A percentile compares a stretch with the other conserved stretches of the same genome.
Evolutionary conservation across 1,140 invertebrate genomes (phyloP).

Genomic region (Oppia nitens): DNA sequence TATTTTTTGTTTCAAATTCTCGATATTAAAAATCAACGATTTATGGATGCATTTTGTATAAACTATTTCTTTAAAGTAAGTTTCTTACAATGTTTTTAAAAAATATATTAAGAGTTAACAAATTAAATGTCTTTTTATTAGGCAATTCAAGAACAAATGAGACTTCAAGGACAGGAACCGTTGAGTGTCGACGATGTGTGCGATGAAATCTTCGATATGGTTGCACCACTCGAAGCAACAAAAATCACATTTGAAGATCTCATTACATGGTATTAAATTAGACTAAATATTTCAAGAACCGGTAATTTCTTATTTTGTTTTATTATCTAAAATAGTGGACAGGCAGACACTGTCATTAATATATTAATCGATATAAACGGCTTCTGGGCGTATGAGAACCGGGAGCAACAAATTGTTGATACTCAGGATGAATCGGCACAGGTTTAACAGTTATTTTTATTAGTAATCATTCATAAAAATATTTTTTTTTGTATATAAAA

Average conservation of each 20-base stretch:
- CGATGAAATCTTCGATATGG: constrained; percentile 97
- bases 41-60: constrained; percentile 71
- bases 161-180: constrained; percentile 58
- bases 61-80: constrained; percentile 73
- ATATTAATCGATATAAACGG: constrained; percentile 90
- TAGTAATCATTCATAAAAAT: no score
- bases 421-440: neutral
- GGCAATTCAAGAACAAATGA: constrained; percentile 79
- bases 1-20: constrained; percentile 82
- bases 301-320: neutral
- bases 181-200: constrained; percentile 85
- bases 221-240: constrained; percentile 62
- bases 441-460: neutral
- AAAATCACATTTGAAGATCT: constrained; percentile 78
- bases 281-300: neutral
- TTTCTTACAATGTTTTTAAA: constrained; percentile 2
- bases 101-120: constrained; percentile 14
- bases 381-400: constrained; percentile 89
- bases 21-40: constrained; percentile 72
- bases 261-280: constrained; percentile 32
- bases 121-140: constrained; percentile 29
- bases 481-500: no score
- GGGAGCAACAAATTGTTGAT: constrained; percentile 36
- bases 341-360: constrained; percentile 80
- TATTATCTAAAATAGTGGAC: constrained; percentile 42